Evolutionary conservation across 2,888 invertebrate species (phyloP).

Genomic region (Thymelicus lineola): DNA sequence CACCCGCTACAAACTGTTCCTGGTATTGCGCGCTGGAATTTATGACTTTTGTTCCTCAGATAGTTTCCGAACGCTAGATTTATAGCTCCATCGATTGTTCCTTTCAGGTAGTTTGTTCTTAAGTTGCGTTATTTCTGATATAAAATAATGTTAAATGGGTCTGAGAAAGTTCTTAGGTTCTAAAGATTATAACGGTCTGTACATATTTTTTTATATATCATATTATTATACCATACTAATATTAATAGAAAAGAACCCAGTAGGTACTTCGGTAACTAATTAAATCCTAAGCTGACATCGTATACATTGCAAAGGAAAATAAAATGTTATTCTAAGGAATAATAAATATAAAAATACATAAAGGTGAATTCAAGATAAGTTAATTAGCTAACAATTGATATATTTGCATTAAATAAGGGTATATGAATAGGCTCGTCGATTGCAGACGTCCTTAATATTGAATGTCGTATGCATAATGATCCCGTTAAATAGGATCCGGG

Average conservation of each 20-base stretch:
- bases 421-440: neutral
- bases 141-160: constrained; percentile 1
- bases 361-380: neutral
- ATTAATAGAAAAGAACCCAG: no score
- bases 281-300: no score
- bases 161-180: neutral
- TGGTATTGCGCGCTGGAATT: constrained; percentile 69
- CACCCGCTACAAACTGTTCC: constrained; percentile 67
- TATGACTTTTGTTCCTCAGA: constrained; percentile 76
- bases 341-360: neutral
- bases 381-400: neutral
- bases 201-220: no score
- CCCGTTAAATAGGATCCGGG: no score
- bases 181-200: no score
- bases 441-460: neutral
- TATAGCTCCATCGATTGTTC: constrained; percentile 45
- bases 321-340: neutral
- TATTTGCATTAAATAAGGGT: neutral
- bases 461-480: no score
- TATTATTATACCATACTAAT: no score
- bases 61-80: constrained; percentile 62
- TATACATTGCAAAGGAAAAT: neutral
- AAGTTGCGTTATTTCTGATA: constrained; percentile 10
- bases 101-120: constrained; percentile 26
- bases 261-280: no score